Evolutionary conservation across 2,797 vertebrate species (phyloP).

Genomic region (Todus mexicanus): DNA sequence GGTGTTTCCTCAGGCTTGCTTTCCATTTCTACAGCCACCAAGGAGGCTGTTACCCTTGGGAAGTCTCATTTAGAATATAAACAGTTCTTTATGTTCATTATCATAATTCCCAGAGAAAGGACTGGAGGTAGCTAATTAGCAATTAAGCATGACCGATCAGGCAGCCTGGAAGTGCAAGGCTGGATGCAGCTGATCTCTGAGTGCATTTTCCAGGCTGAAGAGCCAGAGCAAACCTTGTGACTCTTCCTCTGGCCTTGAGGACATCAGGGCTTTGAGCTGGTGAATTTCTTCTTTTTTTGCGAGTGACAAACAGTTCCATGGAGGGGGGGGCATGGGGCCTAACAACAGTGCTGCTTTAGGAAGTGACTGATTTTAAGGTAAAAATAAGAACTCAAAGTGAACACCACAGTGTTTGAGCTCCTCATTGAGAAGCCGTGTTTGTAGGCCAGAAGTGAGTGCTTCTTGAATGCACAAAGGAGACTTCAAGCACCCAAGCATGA

Average conservation of each 20-base stretch:
- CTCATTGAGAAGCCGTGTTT: not conserved
- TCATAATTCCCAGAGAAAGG: constrained; percentile 13
- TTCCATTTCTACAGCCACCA: constrained; percentile 50
- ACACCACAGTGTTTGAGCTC: not conserved
- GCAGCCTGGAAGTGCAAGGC: not conserved
- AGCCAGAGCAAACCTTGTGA: not conserved
- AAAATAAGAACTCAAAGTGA: not conserved
- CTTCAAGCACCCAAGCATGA: not conserved
- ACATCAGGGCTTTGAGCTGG: not conserved
- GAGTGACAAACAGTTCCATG: not conserved
- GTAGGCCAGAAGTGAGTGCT: not conserved
- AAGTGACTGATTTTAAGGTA: not conserved
- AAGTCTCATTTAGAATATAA: constrained; percentile 61
- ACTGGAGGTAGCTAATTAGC: constrained; percentile 31
- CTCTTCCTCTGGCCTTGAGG: not conserved
- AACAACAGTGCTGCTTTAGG: not conserved
- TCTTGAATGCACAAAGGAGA: not conserved
- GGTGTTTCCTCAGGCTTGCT: constrained; percentile 53
- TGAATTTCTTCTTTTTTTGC: not conserved
- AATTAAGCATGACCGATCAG: not conserved
- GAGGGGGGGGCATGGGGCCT: not conserved
- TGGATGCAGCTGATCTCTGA: not conserved
- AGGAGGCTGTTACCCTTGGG: constrained; percentile 53
- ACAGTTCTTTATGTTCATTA: constrained; percentile 39
- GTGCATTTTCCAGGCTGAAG: not conserved